phyloP scores from a whole-genome alignment of 2,113 vertebrate genomes.

The Microcebus jonahi region DNA sequence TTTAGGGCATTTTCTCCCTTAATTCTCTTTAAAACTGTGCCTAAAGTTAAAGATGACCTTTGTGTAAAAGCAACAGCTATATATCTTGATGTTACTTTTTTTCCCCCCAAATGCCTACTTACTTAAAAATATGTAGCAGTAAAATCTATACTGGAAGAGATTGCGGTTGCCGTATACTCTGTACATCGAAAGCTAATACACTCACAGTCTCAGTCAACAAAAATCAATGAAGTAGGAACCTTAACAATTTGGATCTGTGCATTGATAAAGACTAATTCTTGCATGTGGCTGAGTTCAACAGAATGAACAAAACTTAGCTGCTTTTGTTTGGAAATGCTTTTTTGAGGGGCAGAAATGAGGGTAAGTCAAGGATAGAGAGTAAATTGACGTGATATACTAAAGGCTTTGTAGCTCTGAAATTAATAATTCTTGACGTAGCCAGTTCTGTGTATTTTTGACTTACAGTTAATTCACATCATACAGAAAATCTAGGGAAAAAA shows the following conservation, averaged over 20 bases:
- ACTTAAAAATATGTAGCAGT: conserved; percentile 2
- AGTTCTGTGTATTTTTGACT: not conserved
- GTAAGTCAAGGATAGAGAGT: not conserved
- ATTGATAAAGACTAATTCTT: not conserved
- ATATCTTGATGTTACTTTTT: not conserved
- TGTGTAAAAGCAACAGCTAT: not conserved
- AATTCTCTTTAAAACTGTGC: not conserved
- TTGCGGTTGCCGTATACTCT: not conserved
- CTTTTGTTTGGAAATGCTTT: conserved; percentile 31
- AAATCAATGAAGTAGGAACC: conserved; percentile 40
- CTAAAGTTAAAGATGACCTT: conserved; percentile 5
- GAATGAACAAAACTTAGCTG: conserved; percentile 12
- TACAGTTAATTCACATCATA: not conserved
- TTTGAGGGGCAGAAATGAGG: not conserved
- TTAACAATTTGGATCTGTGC: not conserved
- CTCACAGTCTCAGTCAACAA: not conserved
- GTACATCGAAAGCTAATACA: conserved; percentile 2
- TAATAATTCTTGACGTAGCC: not conserved
- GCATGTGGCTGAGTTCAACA: not conserved
- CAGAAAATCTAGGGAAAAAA: not conserved
- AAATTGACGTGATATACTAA: not conserved
- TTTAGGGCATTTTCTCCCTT: not conserved
- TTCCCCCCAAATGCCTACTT: not conserved
- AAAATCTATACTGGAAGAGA: conserved; percentile 29
- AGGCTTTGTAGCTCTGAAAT: not conserved